Conservation (phyloP, 2,113 vertebrate genomes). For the Balaeniceps rex region DNA sequence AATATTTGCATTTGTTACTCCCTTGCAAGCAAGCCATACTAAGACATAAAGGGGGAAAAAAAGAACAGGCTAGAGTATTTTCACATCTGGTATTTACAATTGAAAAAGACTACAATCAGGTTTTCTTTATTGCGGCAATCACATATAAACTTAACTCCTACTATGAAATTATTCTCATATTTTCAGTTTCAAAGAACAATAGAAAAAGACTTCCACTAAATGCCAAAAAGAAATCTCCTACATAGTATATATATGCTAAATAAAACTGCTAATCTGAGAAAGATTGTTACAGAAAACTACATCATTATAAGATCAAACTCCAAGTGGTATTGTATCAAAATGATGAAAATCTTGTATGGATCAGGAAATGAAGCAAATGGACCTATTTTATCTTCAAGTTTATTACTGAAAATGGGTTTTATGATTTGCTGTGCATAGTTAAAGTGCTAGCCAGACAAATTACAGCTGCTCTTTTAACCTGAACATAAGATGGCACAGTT, state of each 20-base stretch:
- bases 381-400: constrained; percentile 55
- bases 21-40: background rate
- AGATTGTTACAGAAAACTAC: constrained; percentile 14
- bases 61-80: background rate
- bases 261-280: constrained; percentile 32
- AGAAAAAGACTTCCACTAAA: background rate
- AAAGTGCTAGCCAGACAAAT: constrained; percentile 71
- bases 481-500: constrained; percentile 69
- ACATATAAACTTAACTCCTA: background rate
- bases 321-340: constrained; percentile 24
- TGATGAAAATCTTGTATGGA: constrained; percentile 31
- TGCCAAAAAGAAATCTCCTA: background rate
- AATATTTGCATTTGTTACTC: background rate
- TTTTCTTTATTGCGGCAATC: background rate
- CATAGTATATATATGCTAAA: background rate
- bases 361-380: constrained; percentile 59
- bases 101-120: background rate
- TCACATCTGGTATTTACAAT: background rate
- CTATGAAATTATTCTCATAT: constrained; percentile 11
- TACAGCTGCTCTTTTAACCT: constrained; percentile 75
- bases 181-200: constrained; percentile 24
- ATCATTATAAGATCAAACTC: constrained; percentile 17
- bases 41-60: background rate
- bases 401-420: constrained; percentile 68
- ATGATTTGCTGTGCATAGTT: constrained; percentile 56